Percentiles rank a stretch among this genome's conserved stretches.
These are phyloP conservation scores for Nothobranchius kuhntae DNA, from an alignment of 2,113 vertebrate genomes.

Conservation along the genomic window DNA sequence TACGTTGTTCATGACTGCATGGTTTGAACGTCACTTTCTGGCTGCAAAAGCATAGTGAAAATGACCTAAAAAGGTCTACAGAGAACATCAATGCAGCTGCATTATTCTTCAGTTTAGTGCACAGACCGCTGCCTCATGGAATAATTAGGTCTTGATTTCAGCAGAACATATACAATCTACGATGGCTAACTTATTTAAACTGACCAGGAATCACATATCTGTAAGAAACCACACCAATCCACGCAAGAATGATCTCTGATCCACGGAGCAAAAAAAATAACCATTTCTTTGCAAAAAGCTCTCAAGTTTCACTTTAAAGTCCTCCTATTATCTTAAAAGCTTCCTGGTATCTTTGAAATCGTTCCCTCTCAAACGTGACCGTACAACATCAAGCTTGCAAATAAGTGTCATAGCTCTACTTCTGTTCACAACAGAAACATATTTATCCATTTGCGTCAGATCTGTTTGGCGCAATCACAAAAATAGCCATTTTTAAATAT, in stretches of 20 bases:
- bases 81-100: slow-evolving; percentile 54
- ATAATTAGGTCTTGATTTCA: background rate
- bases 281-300: slow-evolving; percentile 52
- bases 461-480: slow-evolving; percentile 61
- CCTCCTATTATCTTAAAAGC: slow-evolving; percentile 46
- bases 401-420: slow-evolving; percentile 53
- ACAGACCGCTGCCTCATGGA: slow-evolving; percentile 31
- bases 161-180: slow-evolving; percentile 37
- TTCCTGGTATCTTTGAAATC: slow-evolving; percentile 48
- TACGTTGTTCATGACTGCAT: background rate
- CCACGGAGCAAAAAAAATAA: slow-evolving; percentile 36
- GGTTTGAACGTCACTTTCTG: slow-evolving; percentile 12
- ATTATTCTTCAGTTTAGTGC: slow-evolving; percentile 51
- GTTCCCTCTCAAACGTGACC: slow-evolving; percentile 51
- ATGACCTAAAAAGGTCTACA: slow-evolving; percentile 15
- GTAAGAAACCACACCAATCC: slow-evolving; percentile 41
- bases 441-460: slow-evolving; percentile 60
- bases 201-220: slow-evolving; percentile 31
- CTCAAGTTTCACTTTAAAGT: slow-evolving; percentile 48
- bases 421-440: slow-evolving; percentile 54
- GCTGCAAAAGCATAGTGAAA: background rate
- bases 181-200: slow-evolving; percentile 40
- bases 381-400: slow-evolving; percentile 48
- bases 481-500: slow-evolving; percentile 67
- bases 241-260: slow-evolving; percentile 43